Percentiles rank a stretch among this genome's conserved stretches.
phyloP scores from a whole-genome alignment of 2,888 invertebrate genomes.

The Stratiomys singularior region DNA sequence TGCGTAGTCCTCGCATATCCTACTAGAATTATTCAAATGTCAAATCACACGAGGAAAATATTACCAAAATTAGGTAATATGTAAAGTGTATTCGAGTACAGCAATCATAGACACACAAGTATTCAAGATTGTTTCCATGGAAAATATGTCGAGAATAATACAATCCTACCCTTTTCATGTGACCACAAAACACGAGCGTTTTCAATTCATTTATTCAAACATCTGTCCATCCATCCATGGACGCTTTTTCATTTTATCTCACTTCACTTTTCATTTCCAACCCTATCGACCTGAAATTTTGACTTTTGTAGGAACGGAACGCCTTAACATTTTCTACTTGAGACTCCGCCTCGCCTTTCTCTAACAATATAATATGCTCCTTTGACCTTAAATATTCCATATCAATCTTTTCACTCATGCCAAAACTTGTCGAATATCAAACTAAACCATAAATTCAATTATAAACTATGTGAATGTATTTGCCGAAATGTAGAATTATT shows the following conservation, averaged over 20 bases:
- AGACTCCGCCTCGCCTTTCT: background rate
- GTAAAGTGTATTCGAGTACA: no score
- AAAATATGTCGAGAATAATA: constrained; percentile 23
- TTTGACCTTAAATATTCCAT: background rate
- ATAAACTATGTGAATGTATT: constrained; percentile 24
- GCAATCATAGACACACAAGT: background rate
- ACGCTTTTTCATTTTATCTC: background rate
- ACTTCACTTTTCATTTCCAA: background rate
- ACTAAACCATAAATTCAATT: constrained; percentile 42
- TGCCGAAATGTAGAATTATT: background rate
- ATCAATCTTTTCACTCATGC: constrained; percentile 13
- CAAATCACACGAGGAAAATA: no score
- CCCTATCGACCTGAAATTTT: background rate
- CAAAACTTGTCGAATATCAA: constrained; percentile 32
- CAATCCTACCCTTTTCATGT: constrained; percentile 36
- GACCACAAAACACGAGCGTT: constrained; percentile 28
- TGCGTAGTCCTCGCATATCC: no score
- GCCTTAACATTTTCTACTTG: background rate
- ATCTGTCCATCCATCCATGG: background rate
- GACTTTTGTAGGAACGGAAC: background rate
- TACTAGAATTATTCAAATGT: no score
- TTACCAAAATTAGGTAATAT: no score
- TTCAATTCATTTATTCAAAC: background rate
- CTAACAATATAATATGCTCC: background rate
- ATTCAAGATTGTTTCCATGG: background rate